Conservation (phyloP, 1,140 invertebrate genomes). For the Pseudachorutes palmiensis region DNA sequence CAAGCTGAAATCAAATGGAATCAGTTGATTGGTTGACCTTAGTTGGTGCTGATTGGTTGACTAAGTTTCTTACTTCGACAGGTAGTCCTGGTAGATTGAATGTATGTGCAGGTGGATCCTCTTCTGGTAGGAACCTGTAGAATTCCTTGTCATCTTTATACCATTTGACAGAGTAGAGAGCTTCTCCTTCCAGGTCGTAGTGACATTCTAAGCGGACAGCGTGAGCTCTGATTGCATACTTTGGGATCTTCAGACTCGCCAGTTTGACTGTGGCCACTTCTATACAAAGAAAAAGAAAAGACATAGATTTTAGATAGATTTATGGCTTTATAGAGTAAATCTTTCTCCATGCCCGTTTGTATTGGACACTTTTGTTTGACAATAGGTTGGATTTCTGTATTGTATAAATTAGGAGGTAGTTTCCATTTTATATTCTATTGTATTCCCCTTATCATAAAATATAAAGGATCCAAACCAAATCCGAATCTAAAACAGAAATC, state of each 20-base stretch:
- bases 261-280: slow-evolving; percentile 48
- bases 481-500: not conserved
- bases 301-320: slow-evolving; percentile 8
- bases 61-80: slow-evolving; percentile 77
- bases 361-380: too few species aligned
- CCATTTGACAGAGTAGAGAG: slow-evolving; percentile 77
- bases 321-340: not conserved
- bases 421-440: not conserved
- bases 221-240: slow-evolving; percentile 58
- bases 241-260: slow-evolving; percentile 57
- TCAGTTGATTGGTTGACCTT: not conserved
- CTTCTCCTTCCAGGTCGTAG: slow-evolving; percentile 67
- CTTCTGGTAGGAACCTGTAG: slow-evolving; percentile 67
- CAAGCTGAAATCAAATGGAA: slow-evolving; percentile 31
- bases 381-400: too few species aligned
- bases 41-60: not conserved
- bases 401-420: too few species aligned
- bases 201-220: slow-evolving; percentile 63
- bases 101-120: slow-evolving; percentile 60
- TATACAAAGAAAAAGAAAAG: slow-evolving; percentile 37
- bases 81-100: slow-evolving; percentile 65
- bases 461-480: not conserved
- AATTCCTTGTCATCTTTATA: slow-evolving; percentile 81
- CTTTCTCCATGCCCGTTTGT: too few species aligned
- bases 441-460: not conserved